Evolutionary conservation across 2,888 invertebrate species (phyloP), one percentile per base, ranked within the genome.

Genomic region (Oscheius onirici): DNA sequence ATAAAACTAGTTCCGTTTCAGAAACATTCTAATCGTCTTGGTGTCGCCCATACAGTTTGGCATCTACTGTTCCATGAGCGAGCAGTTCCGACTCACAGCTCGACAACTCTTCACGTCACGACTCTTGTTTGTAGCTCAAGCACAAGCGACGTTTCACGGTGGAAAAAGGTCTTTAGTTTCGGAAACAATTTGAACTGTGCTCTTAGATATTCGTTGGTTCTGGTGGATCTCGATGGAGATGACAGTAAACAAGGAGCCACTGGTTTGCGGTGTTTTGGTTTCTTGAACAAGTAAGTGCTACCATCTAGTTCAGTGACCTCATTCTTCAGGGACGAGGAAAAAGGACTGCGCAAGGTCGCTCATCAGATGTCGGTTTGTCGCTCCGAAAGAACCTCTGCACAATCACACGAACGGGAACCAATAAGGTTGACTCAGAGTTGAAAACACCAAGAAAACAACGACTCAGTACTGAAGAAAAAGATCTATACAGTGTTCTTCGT

Each of bases 61-160:
- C 74, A 95, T 95, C 79, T 95, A 95, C 87, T 95, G 95, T 88
- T 94, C 94, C 10, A 96, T 95, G 95, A 94, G 94, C 41, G 90
- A 94, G 43, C 95, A 95, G 88, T 95, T 95, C 88, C 91, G 95
- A 15, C 94, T 95, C 88, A 95, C 95, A 0, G 95, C 95, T 88
- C 94, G 93, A 84, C 93, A 90, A 60, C 85, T 91, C 43, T 95
- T 95, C 87, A 82, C 81, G 13, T 76, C 83, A 8, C 69, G 73
- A 20, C 71, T 80, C 3, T 71, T 84, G 46, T 84, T 84, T 60
- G 79, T 83, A 20, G 78, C 84, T 5, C 84, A 78, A 65, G 74
- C 83, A 8, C 84, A 84, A 51, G 82, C 81, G 3, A 83, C 79
- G 20, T 81, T 82, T 74, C 83, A 83, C 74, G 82, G 83, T 40